Base-by-base conservation (phyloP, 1,140 invertebrate genomes). In the Eueides isabella region DNA sequence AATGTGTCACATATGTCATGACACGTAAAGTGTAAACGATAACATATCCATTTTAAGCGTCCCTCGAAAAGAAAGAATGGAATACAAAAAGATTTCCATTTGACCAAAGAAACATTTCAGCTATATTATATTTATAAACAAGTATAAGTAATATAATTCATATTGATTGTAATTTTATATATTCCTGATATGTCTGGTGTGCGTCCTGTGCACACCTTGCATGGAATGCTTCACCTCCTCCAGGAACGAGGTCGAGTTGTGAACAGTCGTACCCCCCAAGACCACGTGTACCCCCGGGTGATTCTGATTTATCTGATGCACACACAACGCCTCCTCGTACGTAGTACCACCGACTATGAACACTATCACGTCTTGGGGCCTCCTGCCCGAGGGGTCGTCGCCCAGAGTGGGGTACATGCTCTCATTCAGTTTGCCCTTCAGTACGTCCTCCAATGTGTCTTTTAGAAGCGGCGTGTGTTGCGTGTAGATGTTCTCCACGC, bases 321-420 rank as follows among this genome's bases (percentile, higher is more conserved):
- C 96, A 62, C 96, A 95, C 4, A 98, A 88, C 2, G 98, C 97
- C 94, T 99, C 99, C 92, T 99, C 99, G 86, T 99, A 99, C 0
- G 99, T 99, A 23, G 96, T 95, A n/a, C 99, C 99, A 26, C 99
- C 99, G 76, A 99, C 95, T 23, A 99, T 97, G 85, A 99, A 99
- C 9, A 99, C 96, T 63, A 99, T 97, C 3, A 99, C 95, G 88
- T 99, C 98, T 87, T 98, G 96, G 1, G 97, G 97, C 85, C 95
- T 90, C 33, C 94, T 82, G 19, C 93, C 93, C 67, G 91, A 91
- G 72, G 87, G 84, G 88, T 95, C 94, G 0, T 93, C 94, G 12
- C 96, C 97, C 33, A 98, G 93, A 80, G 96, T 97, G 0, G 98
- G 98, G 93, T 97, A 99, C 0, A 95, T 89, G 55, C 96, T 95